Evolutionary conservation across 2,113 vertebrate genomes (phyloP).

Genomic region (Silurus meridionalis): DNA sequence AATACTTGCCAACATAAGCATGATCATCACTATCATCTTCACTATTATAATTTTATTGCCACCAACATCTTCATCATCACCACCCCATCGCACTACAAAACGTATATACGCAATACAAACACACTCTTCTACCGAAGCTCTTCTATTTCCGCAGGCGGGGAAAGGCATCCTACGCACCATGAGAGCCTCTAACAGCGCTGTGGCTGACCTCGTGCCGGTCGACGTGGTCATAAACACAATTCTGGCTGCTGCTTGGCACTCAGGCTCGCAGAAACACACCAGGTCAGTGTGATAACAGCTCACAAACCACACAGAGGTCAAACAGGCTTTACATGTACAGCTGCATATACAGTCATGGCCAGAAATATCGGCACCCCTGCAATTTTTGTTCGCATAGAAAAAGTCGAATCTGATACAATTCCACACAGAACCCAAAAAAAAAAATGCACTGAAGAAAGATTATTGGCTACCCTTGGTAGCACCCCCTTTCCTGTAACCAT

Average conservation of each 20-base stretch:
- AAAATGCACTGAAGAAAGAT: too few relatives aligned
- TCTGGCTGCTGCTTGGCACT: conserved; percentile 94
- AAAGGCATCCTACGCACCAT: conserved; percentile 98
- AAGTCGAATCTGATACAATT: too few relatives aligned
- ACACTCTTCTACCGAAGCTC: background rate
- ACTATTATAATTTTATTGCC: background rate
- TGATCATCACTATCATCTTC: background rate
- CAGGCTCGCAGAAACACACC: conserved; percentile 85
- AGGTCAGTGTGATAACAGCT: conserved; percentile 61
- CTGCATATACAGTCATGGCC: background rate
- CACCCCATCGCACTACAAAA: too few relatives aligned
- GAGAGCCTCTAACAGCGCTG: conserved; percentile 89
- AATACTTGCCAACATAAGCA: background rate
- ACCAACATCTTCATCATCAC: background rate
- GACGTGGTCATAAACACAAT: conserved; percentile 93
- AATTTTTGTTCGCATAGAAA: too few relatives aligned
- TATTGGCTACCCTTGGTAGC: too few relatives aligned
- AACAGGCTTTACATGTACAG: background rate
- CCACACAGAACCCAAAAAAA: too few relatives aligned
- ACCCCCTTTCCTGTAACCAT: too few relatives aligned
- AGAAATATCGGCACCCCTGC: too few relatives aligned
- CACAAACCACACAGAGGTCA: background rate
- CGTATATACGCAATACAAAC: too few relatives aligned
- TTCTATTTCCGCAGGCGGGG: conserved; percentile 79
- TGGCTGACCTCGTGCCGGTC: conserved; percentile 95